Evolutionary conservation across 2,888 invertebrate species (phyloP).

Genomic region (Phymatocera aterrima): DNA sequence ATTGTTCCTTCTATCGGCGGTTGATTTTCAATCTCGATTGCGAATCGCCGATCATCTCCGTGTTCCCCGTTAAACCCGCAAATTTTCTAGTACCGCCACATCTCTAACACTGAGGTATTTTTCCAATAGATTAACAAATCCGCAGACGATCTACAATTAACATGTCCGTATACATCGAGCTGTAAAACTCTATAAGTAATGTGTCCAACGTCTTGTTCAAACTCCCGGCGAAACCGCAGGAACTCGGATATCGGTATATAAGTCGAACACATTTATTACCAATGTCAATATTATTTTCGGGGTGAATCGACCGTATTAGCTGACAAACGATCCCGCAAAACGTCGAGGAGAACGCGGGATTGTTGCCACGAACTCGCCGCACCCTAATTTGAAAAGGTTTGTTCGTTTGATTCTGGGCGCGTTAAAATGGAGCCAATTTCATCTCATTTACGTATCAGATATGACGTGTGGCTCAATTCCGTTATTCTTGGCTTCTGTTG

Average conservation of each 20-base stretch:
- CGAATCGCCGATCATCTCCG: no score
- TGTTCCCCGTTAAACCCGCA: not conserved
- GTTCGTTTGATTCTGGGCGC: no score
- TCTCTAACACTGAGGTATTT: not conserved
- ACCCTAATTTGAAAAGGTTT: no score
- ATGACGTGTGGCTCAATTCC: no score
- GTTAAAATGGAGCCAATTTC: no score
- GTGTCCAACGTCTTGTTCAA: slow-evolving; percentile 20
- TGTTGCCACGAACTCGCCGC: no score
- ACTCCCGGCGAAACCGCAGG: not conserved
- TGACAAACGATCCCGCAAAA: not conserved
- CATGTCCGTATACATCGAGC: not conserved
- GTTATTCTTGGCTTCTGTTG: no score
- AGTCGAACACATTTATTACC: not conserved
- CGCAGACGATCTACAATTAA: slow-evolving; percentile 7
- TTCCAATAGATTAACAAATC: slow-evolving; percentile 1
- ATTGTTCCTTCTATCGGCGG: no score
- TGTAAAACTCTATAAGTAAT: slow-evolving; percentile 7
- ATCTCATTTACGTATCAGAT: no score
- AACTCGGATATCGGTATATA: no score
- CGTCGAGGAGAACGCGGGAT: no score
- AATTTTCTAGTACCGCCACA: not conserved
- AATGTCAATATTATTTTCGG: not conserved
- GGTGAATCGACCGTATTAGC: slow-evolving; percentile 10
- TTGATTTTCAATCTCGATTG: no score